Evolutionary conservation across 2,113 vertebrate species (phyloP), one percentile per base, ranked within the genome.

Genomic region (Rhodinocichla rosea): DNA sequence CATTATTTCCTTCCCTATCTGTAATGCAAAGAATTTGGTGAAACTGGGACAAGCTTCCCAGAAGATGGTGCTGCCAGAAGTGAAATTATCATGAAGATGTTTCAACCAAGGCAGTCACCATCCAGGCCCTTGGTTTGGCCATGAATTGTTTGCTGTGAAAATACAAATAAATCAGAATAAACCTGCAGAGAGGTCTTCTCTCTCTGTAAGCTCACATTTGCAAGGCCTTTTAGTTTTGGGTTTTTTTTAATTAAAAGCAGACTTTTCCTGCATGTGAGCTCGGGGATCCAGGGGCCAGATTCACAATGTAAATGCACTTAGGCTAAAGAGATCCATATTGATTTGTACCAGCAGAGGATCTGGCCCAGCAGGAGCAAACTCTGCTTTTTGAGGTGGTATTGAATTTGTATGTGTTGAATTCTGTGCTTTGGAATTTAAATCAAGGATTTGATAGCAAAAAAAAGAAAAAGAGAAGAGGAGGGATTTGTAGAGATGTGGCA

Each of bases 221-320:
- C 55, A 90, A 90, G 65, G 27, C 45, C 21, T 50, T 83, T 88
- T 78, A 9, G 60, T 5, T 60, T 70, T 9, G 17, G n/a, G 20
- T 8, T 56, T 32, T 65, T 39, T 45, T 37, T 40, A 96, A 95
- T 95, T 94, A 91, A 95, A 97, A 95, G 65, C 89, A 95, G 92
- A 87, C 57, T 89, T 93, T 96, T 95, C 74, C 91, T 95, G 44
- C 56, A 69, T 84, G 81, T 56, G 81, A 89, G 69, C 65, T 78
- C 4, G 7, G 64, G 65, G 84, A 87, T 96, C 96, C 95, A 93
- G 56, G 92, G 94, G 94, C 56, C 15, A 45, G 81, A 82, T 96
- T 91, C 92, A 64, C 92, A 73, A 37, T 8, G 14, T 89, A 92
- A 94, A 91, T 92, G 94, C 89, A 89, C 89, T 96, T 92, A 95